Evolutionary conservation across 23 tunicate genomes (phyloP), one percentile per base, ranked within the genome.

Genomic region (Trididemnum nubilum): DNA sequence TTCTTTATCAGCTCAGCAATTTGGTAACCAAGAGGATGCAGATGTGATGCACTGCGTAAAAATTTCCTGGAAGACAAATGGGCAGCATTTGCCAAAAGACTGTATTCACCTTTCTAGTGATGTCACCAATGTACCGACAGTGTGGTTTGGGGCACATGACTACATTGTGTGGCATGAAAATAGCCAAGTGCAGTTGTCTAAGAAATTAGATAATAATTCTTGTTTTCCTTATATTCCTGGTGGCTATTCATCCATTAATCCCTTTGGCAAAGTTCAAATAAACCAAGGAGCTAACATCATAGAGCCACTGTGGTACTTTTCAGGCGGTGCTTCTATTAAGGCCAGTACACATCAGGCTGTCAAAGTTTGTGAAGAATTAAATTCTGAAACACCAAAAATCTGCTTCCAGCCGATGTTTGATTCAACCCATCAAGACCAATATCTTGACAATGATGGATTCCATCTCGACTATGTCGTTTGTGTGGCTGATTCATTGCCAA

Each of bases 221-320:
- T 82, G 81, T 31, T 19, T 61, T 2, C 70, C 85, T 19, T 88
- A 71, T 88, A 57, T 86, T n/a, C 81, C 86, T 64, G 86, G 86
- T 32, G 70, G 78, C 25, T 65, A 49, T 54, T 71, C 78, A 1
- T 32, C 70, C 2, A 27, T 5, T 19, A 34, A 77, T 67, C 65
- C 78, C 1, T 72, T 52, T 0, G 80, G 71, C 2, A 72, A 69
- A 24, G 71, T 78, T 1, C 72, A 64, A 12, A 35, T 34, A 38
- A 72, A 88, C 60, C 34, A 33, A 25, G 93, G 93, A 0, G 93
- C 82, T 19, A 80, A 81, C n/a, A 79, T 82, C 0, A 77, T 88
- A 4, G 93, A 88, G 60, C 87, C 93, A 5, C 21, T 82, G 32
- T 88, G 87, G 93, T 44, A 82, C 22, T 82, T 87, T 25, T 82